A percentile compares a stretch with the other conserved stretches of the same genome.
Conservation (phyloP, 1,140 invertebrate species). For the Caenorhabditis inopinata region DNA sequence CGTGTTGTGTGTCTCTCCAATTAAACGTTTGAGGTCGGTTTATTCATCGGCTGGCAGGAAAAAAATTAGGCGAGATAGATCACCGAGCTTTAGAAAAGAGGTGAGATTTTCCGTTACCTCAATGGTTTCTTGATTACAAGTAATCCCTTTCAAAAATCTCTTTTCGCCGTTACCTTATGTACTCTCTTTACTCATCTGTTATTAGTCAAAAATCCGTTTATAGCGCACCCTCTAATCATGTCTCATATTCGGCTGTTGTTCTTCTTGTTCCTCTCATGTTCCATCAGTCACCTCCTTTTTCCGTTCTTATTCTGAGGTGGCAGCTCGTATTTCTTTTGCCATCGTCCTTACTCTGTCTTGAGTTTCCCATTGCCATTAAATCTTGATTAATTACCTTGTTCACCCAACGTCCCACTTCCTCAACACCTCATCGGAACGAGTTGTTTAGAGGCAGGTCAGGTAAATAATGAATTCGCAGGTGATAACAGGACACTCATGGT, state of each 20-base stretch:
- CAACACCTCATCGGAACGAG: conserved; percentile 6
- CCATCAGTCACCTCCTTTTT: neutral
- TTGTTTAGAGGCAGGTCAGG: conserved; percentile 21
- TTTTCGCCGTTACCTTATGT: conserved; percentile 7
- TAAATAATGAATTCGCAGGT: conserved; percentile 22
- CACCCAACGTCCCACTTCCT: neutral
- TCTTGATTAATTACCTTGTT: conserved; percentile 31
- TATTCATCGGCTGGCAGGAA: neutral
- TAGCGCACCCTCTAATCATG: conserved; percentile 13
- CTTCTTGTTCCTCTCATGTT: neutral
- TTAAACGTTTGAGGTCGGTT: neutral
- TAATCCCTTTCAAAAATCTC: conserved; percentile 5
- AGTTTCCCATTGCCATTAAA: conserved; percentile 32
- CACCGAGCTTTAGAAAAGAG: neutral
- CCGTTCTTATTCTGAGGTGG: neutral
- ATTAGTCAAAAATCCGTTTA: neutral
- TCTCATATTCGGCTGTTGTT: neutral
- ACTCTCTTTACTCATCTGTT: neutral
- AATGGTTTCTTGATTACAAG: conserved; percentile 20
- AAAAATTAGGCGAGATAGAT: no score
- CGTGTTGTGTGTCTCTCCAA: neutral
- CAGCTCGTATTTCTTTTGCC: conserved; percentile 5
- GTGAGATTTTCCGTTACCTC: neutral
- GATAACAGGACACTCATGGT: neutral
- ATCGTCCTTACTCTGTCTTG: conserved; percentile 10